Evolutionary conservation across 2,797 vertebrate genomes (phyloP).

Genomic region (Bradypodion ventrale): DNA sequence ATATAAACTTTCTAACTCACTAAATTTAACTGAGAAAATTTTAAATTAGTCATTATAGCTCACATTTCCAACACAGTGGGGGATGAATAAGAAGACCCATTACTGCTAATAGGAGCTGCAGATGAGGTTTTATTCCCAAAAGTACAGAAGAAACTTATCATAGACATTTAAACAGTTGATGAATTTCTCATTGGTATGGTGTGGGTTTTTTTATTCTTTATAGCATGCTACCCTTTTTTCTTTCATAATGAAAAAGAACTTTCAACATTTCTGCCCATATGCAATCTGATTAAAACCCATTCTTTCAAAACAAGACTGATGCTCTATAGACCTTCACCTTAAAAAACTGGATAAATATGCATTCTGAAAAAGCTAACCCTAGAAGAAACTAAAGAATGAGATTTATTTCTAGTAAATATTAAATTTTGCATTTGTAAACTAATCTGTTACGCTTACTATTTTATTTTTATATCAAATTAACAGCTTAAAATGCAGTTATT

Average conservation of each 20-base stretch:
- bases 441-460: neutral
- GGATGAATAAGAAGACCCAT: constrained; percentile 11
- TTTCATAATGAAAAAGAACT: neutral
- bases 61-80: neutral
- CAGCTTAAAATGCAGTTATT: constrained; percentile 42
- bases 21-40: constrained; percentile 28
- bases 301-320: constrained; percentile 4
- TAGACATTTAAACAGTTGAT: constrained; percentile 15
- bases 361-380: neutral
- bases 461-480: constrained; percentile 27
- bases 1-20: constrained; percentile 6
- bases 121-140: constrained; percentile 24
- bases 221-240: neutral
- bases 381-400: neutral
- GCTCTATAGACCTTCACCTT: neutral
- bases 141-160: constrained; percentile 12
- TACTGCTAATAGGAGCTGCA: constrained; percentile 16
- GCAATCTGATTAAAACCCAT: neutral
- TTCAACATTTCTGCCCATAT: neutral
- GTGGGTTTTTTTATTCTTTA: constrained; percentile 8
- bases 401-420: neutral
- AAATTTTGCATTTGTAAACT: neutral
- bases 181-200: constrained; percentile 15
- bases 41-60: constrained; percentile 13
- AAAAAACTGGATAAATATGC: constrained; percentile 12